phyloP scores from a whole-genome alignment of 2,888 invertebrate genomes.

The Agrochola lota region DNA sequence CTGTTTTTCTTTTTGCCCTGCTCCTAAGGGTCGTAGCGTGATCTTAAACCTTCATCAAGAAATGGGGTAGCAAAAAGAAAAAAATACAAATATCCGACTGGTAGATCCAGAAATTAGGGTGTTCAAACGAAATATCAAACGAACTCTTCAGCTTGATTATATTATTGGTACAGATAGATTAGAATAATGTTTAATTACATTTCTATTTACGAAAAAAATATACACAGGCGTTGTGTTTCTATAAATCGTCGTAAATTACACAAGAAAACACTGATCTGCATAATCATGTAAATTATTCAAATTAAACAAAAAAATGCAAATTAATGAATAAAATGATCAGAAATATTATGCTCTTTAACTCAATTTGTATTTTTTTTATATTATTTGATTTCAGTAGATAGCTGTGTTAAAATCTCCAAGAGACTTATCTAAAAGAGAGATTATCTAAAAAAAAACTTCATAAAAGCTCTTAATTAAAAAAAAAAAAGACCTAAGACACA shows the following conservation, averaged over 20 bases:
- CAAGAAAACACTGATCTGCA: too few relatives aligned
- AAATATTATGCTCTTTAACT: not conserved
- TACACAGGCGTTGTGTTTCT: not conserved
- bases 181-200: not conserved
- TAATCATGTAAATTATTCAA: not conserved
- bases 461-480: not conserved
- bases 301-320: not conserved
- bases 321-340: not conserved
- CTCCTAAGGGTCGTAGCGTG: not conserved
- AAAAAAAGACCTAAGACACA: not conserved
- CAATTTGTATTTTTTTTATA: not conserved
- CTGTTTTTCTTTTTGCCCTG: not conserved
- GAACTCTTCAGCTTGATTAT: not conserved
- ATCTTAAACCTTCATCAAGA: not conserved
- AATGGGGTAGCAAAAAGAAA: not conserved
- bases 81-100: not conserved
- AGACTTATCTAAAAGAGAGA: too few relatives aligned
- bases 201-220: not conserved
- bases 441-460: too few relatives aligned
- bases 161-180: not conserved
- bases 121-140: not conserved
- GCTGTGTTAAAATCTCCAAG: too few relatives aligned
- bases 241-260: not conserved
- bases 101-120: not conserved
- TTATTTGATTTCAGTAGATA: not conserved